A percentile compares a stretch with the other conserved stretches of the same genome.
phyloP scores from a whole-genome alignment of 2,888 invertebrate genomes.

The Mythimna vitellina region DNA sequence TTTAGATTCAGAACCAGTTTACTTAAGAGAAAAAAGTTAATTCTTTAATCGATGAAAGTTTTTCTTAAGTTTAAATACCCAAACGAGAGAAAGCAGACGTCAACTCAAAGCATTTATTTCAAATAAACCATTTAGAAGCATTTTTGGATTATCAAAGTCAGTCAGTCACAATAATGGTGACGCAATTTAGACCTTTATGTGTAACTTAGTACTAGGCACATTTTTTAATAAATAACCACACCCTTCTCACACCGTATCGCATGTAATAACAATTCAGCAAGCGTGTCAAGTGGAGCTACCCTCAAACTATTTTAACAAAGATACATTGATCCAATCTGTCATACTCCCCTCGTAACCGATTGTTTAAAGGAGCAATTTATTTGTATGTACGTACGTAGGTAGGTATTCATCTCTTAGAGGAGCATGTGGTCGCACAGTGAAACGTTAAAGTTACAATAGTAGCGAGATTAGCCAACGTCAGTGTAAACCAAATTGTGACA shows the following conservation, averaged over 20 bases:
- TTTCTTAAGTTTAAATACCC: too few species aligned
- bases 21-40: neutral
- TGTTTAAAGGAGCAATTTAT: neutral
- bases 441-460: neutral
- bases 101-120: too few species aligned
- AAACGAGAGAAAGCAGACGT: neutral
- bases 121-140: too few species aligned
- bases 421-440: neutral
- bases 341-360: slow-evolving; percentile 18
- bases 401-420: neutral
- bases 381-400: neutral
- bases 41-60: neutral
- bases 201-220: neutral
- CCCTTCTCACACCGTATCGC: neutral
- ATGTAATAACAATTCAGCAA: slow-evolving; percentile 13
- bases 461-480: neutral
- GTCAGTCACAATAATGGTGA: too few species aligned
- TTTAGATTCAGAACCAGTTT: neutral
- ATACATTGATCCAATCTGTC: slow-evolving; percentile 38
- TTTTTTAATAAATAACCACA: neutral
- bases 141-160: too few species aligned
- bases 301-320: slow-evolving; percentile 21
- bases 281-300: slow-evolving; percentile 8
- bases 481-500: too few species aligned
- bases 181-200: too few species aligned